Percentiles rank a stretch among this genome's conserved stretches.
Evolutionary conservation across 2,888 invertebrate genomes (phyloP).

Genomic region (Polietes domitor): DNA sequence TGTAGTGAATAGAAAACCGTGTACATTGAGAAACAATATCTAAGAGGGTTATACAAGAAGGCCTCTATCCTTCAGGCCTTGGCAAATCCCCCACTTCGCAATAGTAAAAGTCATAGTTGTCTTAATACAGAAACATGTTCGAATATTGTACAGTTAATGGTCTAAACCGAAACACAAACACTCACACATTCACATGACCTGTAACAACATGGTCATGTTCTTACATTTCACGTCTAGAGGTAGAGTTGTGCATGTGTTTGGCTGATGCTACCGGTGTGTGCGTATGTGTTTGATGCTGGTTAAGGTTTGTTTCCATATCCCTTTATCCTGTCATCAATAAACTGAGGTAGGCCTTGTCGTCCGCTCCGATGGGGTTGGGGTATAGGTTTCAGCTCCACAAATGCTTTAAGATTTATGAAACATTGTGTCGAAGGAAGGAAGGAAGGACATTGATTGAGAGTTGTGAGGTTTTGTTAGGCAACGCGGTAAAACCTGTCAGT

Average conservation of each 20-base stretch:
- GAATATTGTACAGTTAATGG: conserved; percentile 55
- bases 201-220: too few relatives aligned
- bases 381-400: conserved; percentile 1
- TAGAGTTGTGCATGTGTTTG: background rate
- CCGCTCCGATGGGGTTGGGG: background rate
- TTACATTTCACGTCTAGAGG: background rate
- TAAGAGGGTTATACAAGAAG: too few relatives aligned
- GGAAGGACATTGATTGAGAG: conserved; percentile 61
- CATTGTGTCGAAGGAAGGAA: background rate
- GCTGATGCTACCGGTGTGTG: background rate
- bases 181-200: background rate
- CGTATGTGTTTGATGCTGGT: background rate
- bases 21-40: too few relatives aligned
- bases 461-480: conserved; percentile 38
- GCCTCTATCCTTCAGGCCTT: too few relatives aligned
- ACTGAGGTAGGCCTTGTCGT: conserved; percentile 41
- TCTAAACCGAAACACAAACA: conserved; percentile 7
- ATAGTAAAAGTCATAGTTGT: conserved; percentile 17
- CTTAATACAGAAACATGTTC: conserved; percentile 38
- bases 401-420: conserved; percentile 47
- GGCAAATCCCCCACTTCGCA: conserved; percentile 16
- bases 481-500: conserved; percentile 35
- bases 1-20: too few relatives aligned
- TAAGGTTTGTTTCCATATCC: background rate
- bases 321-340: conserved; percentile 21